These are phyloP conservation scores for Bombus waltoni DNA, from an alignment of 1,140 invertebrate species.

Conservation along the genomic window DNA sequence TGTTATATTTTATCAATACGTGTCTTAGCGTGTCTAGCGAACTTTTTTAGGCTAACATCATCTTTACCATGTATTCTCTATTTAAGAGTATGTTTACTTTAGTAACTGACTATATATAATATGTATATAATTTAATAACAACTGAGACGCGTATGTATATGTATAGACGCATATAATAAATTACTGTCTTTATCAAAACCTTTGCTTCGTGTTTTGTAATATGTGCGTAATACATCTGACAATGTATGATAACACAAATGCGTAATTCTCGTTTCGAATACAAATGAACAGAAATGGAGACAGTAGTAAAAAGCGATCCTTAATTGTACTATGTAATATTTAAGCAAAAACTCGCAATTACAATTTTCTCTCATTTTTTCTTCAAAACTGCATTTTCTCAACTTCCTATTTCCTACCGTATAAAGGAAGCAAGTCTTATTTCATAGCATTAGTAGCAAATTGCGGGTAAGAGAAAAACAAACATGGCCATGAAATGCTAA, in stretches of 20 bases:
- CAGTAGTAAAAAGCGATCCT: not conserved
- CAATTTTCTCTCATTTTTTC: not conserved
- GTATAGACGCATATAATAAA: not conserved
- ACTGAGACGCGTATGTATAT: too few species aligned
- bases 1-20: too few species aligned
- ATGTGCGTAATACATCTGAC: too few species aligned
- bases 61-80: too few species aligned
- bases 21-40: too few species aligned
- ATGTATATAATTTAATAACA: too few species aligned
- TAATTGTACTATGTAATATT: not conserved
- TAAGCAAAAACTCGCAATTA: not conserved
- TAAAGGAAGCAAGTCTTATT: not conserved
- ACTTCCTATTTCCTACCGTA: not conserved
- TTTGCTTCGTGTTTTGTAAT: not conserved
- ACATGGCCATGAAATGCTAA: conserved; percentile 13
- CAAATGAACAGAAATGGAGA: too few species aligned
- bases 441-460: not conserved
- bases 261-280: not conserved
- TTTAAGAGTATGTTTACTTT: too few species aligned
- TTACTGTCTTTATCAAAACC: not conserved
- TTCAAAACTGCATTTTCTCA: not conserved
- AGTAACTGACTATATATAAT: too few species aligned
- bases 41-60: too few species aligned
- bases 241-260: not conserved
- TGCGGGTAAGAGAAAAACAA: not conserved